Base-by-base conservation (phyloP, 2,113 vertebrate species). In the Hyperopisus bebe region DNA sequence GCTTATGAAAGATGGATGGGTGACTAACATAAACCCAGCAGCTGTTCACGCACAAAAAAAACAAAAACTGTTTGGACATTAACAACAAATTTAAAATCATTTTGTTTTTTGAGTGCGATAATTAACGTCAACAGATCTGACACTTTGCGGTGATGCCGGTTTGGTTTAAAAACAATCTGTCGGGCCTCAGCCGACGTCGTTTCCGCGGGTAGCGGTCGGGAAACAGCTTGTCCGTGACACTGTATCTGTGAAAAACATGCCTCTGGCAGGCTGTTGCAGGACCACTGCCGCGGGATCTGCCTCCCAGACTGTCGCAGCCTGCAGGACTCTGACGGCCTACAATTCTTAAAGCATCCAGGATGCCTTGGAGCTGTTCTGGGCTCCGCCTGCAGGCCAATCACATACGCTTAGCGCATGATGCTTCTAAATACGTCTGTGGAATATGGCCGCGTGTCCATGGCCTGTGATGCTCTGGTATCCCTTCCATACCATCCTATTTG, bases 21-120 rank as follows among this genome's bases (percentile, higher is more conserved):
- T 80, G 74, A 39, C 31, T 39, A 80, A 80, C 17, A 77, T 39
- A 80, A 80, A 15, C 17, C 13, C 35, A 80, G 35, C 74, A 80
- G 70, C 70, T 77, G 70, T 39, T 77, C 70, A 77, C 31, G 2
- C 7, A 15, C 70, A 35, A 13, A 17, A 5, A 17, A 39, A 39
- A 42, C 15, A 80, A 35, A 80, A 80, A 80, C 74, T 80, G 74
- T 42, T 80, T 80, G 74, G 74, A 80, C 74, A 80, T 80, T 80
- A 19, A 39, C 74, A 80, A 80, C 31, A 19, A 80, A 35, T 80
- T 80, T 80, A 17, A 42, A 80, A 80, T 39, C 35, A 80, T 80
- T 80, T 80, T 80, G 13, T 39, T 42, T 80, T 80, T 19, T 42
- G 74, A 80, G 74, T 42, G 74, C 3, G 74, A 80, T 80, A 80